Base-by-base conservation (phyloP, 1,140 invertebrate species). In the Dinoponera quadriceps region DNA sequence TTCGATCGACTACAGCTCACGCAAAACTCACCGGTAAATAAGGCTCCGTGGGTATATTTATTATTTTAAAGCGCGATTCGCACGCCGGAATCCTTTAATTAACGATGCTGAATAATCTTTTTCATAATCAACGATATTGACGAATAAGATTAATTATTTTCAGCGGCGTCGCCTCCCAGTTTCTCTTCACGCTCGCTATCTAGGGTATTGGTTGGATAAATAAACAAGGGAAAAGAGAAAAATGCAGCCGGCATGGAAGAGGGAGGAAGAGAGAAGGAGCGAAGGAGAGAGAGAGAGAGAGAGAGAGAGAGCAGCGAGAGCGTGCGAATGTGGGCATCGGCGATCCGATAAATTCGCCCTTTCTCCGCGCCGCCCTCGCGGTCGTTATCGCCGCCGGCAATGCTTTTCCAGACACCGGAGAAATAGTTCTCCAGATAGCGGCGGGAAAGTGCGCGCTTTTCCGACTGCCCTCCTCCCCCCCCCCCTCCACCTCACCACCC, bases 301-400 rank as follows among this genome's bases (percentile, higher is more conserved):
- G 57, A 22, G n/a, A 51, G 72, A 59, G 4, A 54, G 49, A 69
- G 38, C 49, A 7, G 51, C 65, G 49, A 54, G 22, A 57, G 75
- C 33, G 65, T 48, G 77, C 82, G 73, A 78, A 66, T 77, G 71
- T 80, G 83, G 80, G 86, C 87, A 89, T 89, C 84, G 87, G 83
- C 88, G 85, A 89, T 89, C 84, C 88, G 88, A 89, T 89, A 89
- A 89, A 89, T 89, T 89, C 87, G 88, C 87, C 87, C 87, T 87
- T 88, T 84, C 87, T 88, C 87, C 87, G 62, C 71, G 59, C 72
- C 86, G 60, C 72, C 82, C 85, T 80, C 84, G 81, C 80, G 68
- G 84, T 88, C 88, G 87, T 89, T 89, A 89, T 89, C 88, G 87
- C 83, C 54, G 84, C 75, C 84, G 83, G 87, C 88, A 89, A 88